phyloP scores from a whole-genome alignment of 2,888 invertebrate species.

The Catocala sponsa region DNA sequence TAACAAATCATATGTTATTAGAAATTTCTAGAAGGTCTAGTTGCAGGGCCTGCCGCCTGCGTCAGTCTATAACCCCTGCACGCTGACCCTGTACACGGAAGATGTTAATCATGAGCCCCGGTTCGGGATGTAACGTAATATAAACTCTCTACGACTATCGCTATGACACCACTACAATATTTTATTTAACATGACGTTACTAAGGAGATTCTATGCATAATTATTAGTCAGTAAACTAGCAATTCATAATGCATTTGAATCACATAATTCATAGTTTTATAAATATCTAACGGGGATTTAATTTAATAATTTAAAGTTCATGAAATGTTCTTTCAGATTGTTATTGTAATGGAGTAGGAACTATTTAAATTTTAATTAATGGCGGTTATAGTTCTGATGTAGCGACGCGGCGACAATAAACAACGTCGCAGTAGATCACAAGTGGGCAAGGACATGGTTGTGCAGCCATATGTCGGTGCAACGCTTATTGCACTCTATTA shows the following conservation, averaged over 20 bases:
- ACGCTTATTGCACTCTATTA: conserved; percentile 60
- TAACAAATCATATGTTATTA: conserved; percentile 45
- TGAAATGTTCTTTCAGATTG: too few relatives aligned
- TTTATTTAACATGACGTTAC: conserved; percentile 31
- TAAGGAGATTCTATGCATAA: conserved; percentile 24
- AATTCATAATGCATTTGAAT: conserved; percentile 18
- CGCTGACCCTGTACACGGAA: conserved; percentile 82
- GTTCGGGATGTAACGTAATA: conserved; percentile 57
- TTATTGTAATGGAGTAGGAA: too few relatives aligned
- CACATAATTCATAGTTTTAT: conserved; percentile 25
- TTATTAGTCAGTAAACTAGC: conserved; percentile 34
- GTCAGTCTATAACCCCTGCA: conserved; percentile 74
- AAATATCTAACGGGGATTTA: neutral
- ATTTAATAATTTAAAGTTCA: too few relatives aligned
- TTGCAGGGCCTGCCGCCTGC: conserved; percentile 50
- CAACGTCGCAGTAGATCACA: conserved; percentile 46
- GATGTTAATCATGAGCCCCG: conserved; percentile 77
- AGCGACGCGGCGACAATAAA: conserved; percentile 52
- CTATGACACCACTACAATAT: conserved; percentile 56
- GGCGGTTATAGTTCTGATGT: conserved; percentile 49
- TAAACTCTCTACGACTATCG: conserved; percentile 54
- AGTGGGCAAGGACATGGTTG: conserved; percentile 45
- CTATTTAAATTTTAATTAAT: conserved; percentile 28
- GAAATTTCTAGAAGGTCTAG: conserved; percentile 54
- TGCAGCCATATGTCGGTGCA: conserved; percentile 30